Percentiles rank a stretch among this genome's conserved stretches.
Conservation (phyloP, 2,888 invertebrate species). For the Drosophila meridiana region DNA sequence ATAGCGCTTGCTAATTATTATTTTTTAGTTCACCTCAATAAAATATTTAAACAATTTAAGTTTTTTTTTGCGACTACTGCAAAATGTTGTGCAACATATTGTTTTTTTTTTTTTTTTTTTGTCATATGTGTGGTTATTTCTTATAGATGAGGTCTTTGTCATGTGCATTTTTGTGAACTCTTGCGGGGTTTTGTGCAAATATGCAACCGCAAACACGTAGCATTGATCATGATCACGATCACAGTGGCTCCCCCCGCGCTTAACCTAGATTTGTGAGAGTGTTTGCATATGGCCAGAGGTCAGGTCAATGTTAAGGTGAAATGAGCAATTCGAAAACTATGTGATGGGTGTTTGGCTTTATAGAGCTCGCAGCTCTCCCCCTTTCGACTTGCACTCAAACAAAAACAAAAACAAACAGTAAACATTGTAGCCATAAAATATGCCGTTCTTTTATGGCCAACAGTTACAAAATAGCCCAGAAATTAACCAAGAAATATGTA, state of each 20-base stretch:
- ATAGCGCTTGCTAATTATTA: neutral
- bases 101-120: neutral
- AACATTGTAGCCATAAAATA: slow-evolving; percentile 24
- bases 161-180: slow-evolving; percentile 26
- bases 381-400: neutral
- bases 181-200: slow-evolving; percentile 47
- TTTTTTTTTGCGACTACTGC: slow-evolving; percentile 23
- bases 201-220: slow-evolving; percentile 68
- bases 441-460: slow-evolving; percentile 37
- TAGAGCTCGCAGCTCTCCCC: slow-evolving; percentile 4
- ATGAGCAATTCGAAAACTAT: slow-evolving; percentile 15
- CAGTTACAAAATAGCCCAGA: slow-evolving; percentile 26
- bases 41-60: slow-evolving; percentile 8
- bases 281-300: slow-evolving; percentile 45
- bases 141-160: slow-evolving; percentile 15
- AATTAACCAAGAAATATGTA: slow-evolving; percentile 44
- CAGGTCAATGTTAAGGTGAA: slow-evolving; percentile 74
- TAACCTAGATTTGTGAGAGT: slow-evolving; percentile 56
- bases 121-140: slow-evolving; percentile 9
- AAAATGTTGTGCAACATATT: slow-evolving; percentile 3
- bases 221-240: slow-evolving; percentile 21
- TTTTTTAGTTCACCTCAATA: slow-evolving; percentile 5
- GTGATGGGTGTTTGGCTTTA: slow-evolving; percentile 16
- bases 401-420: neutral
- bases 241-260: slow-evolving; percentile 34